Evolutionary conservation across 2,797 vertebrate genomes (phyloP).

Genomic region (Anguilla marmorata): DNA sequence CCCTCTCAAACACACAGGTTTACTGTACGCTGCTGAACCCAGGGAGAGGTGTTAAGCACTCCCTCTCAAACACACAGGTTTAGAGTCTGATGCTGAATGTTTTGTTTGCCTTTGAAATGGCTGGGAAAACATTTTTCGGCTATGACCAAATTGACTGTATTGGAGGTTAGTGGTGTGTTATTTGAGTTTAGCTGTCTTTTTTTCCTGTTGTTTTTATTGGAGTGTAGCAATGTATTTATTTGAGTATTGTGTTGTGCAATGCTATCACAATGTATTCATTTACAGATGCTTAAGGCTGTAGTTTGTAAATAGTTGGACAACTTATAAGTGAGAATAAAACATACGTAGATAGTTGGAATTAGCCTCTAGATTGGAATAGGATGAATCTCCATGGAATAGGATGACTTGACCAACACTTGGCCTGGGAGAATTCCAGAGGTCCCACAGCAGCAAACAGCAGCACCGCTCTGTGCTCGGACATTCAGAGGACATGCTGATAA

Average conservation of each 20-base stretch:
- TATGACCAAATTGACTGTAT: not conserved
- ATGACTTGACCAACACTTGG: not conserved
- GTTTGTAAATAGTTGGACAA: not conserved
- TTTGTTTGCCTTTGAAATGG: not conserved
- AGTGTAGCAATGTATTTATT: not conserved
- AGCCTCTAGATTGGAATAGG: not conserved
- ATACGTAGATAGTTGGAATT: too few relatives aligned
- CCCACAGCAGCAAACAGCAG: not conserved
- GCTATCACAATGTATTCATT: not conserved
- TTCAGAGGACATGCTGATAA: slow-evolving; percentile 39
- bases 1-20: not conserved
- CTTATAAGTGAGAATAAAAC: not conserved
- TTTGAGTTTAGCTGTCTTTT: not conserved
- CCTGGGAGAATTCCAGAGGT: not conserved
- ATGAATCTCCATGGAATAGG: not conserved
- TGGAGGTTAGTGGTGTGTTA: not conserved
- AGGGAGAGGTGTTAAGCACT: not conserved
- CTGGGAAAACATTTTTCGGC: not conserved
- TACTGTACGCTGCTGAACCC: not conserved
- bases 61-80: not conserved
- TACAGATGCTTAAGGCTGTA: not conserved
- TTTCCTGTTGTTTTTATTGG: not conserved
- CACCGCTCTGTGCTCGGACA: not conserved
- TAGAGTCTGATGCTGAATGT: not conserved
- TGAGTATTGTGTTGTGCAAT: not conserved